These are phyloP conservation scores for Leptosomus discolor DNA, from an alignment of 2,113 vertebrate species.

Conservation along the genomic window DNA sequence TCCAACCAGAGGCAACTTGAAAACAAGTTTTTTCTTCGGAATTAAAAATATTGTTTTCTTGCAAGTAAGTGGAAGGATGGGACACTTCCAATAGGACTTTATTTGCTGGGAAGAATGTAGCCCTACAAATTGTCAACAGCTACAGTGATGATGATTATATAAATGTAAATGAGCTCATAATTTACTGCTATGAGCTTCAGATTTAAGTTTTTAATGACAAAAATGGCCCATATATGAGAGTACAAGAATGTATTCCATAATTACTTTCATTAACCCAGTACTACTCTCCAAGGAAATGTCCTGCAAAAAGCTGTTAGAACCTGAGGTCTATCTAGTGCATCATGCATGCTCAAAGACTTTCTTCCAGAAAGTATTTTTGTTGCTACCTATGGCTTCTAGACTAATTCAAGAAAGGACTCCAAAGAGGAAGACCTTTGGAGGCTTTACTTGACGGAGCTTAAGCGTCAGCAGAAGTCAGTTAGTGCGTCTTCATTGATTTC, in stretches of 20 bases:
- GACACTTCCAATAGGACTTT: not conserved
- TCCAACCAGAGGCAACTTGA: not conserved
- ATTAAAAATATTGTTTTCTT: not conserved
- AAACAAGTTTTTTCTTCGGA: not conserved
- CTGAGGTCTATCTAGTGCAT: not conserved
- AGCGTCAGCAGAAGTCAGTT: not conserved
- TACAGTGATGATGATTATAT: not conserved
- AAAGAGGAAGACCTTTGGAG: not conserved
- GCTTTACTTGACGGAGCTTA: not conserved
- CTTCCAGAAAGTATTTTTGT: not conserved
- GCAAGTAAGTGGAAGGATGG: not conserved
- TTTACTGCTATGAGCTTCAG: not conserved
- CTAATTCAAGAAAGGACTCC: not conserved
- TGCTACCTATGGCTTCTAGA: not conserved
- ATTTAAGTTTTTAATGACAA: not conserved
- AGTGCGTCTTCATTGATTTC: not conserved
- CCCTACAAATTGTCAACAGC: not conserved
- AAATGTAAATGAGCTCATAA: conserved; percentile 14
- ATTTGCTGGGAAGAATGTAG: not conserved
- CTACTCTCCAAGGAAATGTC: not conserved
- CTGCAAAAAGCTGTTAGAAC: not conserved
- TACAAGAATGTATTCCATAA: not conserved
- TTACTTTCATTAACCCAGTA: not conserved
- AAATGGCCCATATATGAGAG: not conserved
- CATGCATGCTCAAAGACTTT: not conserved